Percentiles rank a stretch among this genome's conserved stretches.
phyloP scores from a whole-genome alignment of 2,113 vertebrate genomes.

The Propithecus coquereli region DNA sequence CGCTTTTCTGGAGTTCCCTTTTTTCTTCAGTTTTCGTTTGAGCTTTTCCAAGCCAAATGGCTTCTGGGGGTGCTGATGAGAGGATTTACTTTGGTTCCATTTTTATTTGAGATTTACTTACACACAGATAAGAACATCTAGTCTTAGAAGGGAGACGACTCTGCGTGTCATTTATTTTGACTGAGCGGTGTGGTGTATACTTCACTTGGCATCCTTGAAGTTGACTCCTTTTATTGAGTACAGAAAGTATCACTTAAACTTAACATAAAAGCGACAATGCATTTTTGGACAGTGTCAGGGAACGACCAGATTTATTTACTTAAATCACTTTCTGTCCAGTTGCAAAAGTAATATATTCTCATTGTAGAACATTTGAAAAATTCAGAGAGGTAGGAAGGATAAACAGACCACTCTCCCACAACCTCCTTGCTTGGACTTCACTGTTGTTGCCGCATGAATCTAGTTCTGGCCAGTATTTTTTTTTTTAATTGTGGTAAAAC shows the following conservation, averaged over 20 bases:
- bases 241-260: not conserved
- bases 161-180: not conserved
- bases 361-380: not conserved
- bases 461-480: not conserved
- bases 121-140: not conserved
- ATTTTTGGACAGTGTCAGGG: not conserved
- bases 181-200: not conserved
- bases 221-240: not conserved
- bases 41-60: slow-evolving; percentile 37
- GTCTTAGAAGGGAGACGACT: not conserved
- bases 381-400: not conserved
- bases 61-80: not conserved
- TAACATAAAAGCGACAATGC: not conserved
- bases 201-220: not conserved
- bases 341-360: not conserved
- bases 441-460: rapidly evolving
- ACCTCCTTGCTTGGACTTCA: not conserved
- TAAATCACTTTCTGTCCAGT: not conserved
- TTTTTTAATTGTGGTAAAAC: not conserved
- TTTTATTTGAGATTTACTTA: slow-evolving; percentile 45
- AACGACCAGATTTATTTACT: not conserved
- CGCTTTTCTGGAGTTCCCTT: not conserved
- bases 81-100: slow-evolving; percentile 34
- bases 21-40: not conserved
- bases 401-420: not conserved